These are phyloP conservation scores for Sinocyclocheilus maitianheensis DNA, from an alignment of 2,113 vertebrate species.

Conservation along the genomic window DNA sequence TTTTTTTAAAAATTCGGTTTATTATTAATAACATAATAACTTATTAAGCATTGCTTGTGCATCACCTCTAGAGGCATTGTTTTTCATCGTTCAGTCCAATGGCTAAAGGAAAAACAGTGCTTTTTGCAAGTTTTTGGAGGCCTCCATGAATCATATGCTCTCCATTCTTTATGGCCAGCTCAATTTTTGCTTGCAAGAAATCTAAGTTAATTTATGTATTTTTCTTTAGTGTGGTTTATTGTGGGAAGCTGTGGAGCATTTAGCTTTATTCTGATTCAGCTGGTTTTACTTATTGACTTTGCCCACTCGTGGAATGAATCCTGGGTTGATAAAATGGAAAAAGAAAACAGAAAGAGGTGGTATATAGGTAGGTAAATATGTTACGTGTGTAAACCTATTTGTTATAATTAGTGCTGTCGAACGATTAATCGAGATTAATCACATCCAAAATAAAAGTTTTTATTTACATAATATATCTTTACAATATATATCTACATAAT, in stretches of 20 bases:
- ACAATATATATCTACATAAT: no score
- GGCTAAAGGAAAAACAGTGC: neutral
- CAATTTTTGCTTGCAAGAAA: neutral
- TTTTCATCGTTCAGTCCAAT: neutral
- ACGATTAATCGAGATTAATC: no score
- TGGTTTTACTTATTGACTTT: constrained; percentile 89
- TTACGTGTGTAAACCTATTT: neutral
- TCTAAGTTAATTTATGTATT: neutral
- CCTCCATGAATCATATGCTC: neutral
- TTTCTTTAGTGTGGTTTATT: constrained; percentile 81
- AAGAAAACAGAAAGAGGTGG: constrained; percentile 83
- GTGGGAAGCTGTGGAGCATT: constrained; percentile 81
- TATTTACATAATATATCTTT: no score
- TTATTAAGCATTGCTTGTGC: neutral
- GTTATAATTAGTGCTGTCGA: neutral
- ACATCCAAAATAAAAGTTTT: no score
- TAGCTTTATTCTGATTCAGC: constrained; percentile 90
- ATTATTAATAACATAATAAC: neutral
- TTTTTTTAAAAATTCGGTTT: neutral
- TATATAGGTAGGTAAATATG: constrained; percentile 80
- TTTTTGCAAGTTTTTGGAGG: neutral
- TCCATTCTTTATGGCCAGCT: neutral
- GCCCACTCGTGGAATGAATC: constrained; percentile 90
- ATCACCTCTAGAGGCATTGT: neutral
- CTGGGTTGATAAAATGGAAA: constrained; percentile 86